phyloP scores from a whole-genome alignment of 2,888 invertebrate species.

The Coenonympha glycerion region DNA sequence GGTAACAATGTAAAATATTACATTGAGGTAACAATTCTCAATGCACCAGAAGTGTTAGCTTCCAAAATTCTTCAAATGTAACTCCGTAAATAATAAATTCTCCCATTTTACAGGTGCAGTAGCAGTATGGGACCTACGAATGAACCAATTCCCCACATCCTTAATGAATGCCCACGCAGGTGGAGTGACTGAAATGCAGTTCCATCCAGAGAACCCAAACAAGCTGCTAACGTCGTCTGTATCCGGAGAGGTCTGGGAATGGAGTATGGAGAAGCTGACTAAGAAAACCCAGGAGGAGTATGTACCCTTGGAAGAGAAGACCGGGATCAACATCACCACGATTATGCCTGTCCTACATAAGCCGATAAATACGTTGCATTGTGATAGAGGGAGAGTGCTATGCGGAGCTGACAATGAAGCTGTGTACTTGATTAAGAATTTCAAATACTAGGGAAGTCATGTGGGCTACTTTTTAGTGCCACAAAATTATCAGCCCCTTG shows the following conservation, averaged over 20 bases:
- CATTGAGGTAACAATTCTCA: too few species aligned
- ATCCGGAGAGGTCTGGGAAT: conserved; percentile 92
- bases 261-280: conserved; percentile 81
- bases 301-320: conserved; percentile 82
- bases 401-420: conserved; percentile 94
- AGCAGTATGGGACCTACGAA: conserved; percentile 92
- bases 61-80: too few species aligned
- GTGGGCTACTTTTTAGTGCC: too few species aligned
- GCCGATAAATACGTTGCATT: conserved; percentile 88
- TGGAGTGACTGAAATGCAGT: conserved; percentile 88
- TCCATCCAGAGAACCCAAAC: conserved; percentile 89
- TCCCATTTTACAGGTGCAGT: conserved; percentile 77
- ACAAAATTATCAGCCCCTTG: too few species aligned
- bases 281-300: conserved; percentile 69
- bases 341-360: conserved; percentile 84
- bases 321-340: conserved; percentile 81
- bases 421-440: conserved; percentile 84
- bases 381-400: conserved; percentile 82
- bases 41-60: too few species aligned
- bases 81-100: not conserved
- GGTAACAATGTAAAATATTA: too few species aligned
- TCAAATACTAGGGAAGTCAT: conserved; percentile 44
- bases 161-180: conserved; percentile 85
- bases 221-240: conserved; percentile 88
- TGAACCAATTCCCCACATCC: conserved; percentile 88